Base-by-base conservation (phyloP, 2,888 invertebrate species). In the Sisyra nigra region DNA sequence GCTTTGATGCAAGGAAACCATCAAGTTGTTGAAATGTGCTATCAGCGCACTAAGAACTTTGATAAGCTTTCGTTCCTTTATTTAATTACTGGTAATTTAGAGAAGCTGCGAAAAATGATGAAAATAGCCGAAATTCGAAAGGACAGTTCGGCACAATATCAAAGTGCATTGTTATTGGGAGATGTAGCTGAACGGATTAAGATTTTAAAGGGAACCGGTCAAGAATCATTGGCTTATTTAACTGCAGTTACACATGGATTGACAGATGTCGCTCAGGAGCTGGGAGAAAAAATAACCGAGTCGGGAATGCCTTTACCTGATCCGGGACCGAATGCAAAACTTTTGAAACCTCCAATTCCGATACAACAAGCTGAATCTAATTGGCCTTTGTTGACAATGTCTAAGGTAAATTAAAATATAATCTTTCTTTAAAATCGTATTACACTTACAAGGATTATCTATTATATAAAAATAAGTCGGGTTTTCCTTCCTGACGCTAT, bases 111-210 rank as follows among this genome's bases (percentile, higher is more conserved):
- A 49, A 97, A 97, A 66, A 98, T 99, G 98, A 94, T 89, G 67
- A 96, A 96, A 67, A 98, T 98, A 48, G 97, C 98, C 0, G 97
- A 97, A 67, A 94, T 98, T 40, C 74, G 98, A 9, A 96, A 96
- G 63, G 98, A 98, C 56, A 76, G 83, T 2, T 93, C 94, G 3
- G 89, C 94, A 0, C 97, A 98, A 59, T 98, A 89, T 69, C 94
- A 96, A 61, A 94, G 88, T 2, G 91, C 94, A 0, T 65, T 99
- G 48, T 67, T 89, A 13, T 63, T 98, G 2, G 97, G 97, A 0
- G 97, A 98, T 62, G 77, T 93, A 11, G 69, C 71, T 35, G 97
- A 98, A 63, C 72, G 93, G 30, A 81, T 94, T 0, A 78, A 81
- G 53, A 79, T 94, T 48, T 66, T 93, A 44, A 81, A 82, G 62